Conservation (phyloP, 2,888 invertebrate genomes). For the Drosophila neutralis region DNA sequence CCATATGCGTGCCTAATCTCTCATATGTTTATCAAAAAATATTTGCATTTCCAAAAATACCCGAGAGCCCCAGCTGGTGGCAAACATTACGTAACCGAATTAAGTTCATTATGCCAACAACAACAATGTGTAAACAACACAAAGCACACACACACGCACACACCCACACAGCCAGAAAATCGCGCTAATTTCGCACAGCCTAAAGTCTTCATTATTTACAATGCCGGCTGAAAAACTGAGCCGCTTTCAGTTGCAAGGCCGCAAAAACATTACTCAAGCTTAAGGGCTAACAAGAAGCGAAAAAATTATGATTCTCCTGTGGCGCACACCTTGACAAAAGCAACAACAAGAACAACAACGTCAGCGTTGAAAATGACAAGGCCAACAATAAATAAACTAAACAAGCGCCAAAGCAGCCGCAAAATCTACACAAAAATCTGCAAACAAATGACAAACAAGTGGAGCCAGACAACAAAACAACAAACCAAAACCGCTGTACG, state of each 20-base stretch:
- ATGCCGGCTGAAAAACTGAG: constrained; percentile 68
- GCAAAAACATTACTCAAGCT: constrained; percentile 73
- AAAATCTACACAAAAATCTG: constrained; percentile 81
- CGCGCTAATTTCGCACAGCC: constrained; percentile 76
- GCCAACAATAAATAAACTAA: constrained; percentile 77
- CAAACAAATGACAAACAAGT: constrained; percentile 80
- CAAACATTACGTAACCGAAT: constrained; percentile 57
- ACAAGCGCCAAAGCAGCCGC: constrained; percentile 76
- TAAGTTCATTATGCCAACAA: constrained; percentile 67
- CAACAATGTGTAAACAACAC: constrained; percentile 15
- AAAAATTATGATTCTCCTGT: constrained; percentile 60
- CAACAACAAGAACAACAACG: constrained; percentile 23
- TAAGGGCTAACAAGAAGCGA: constrained; percentile 42
- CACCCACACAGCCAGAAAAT: constrained; percentile 20
- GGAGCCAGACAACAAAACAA: constrained; percentile 72
- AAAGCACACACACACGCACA: constrained; percentile 20
- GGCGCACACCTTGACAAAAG: constrained; percentile 74
- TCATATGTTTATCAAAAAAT: constrained; percentile 65
- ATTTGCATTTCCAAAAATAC: constrained; percentile 44
- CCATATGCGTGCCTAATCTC: constrained; percentile 13
- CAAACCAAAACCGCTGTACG: constrained; percentile 63
- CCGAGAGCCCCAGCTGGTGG: constrained; percentile 32
- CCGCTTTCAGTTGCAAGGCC: constrained; percentile 69
- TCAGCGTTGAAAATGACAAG: constrained; percentile 50
- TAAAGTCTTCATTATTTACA: constrained; percentile 81